Percentiles rank a stretch among this genome's conserved stretches.
Evolutionary conservation across 2,888 invertebrate species (phyloP).

Genomic region (Luffia ferchaultella): DNA sequence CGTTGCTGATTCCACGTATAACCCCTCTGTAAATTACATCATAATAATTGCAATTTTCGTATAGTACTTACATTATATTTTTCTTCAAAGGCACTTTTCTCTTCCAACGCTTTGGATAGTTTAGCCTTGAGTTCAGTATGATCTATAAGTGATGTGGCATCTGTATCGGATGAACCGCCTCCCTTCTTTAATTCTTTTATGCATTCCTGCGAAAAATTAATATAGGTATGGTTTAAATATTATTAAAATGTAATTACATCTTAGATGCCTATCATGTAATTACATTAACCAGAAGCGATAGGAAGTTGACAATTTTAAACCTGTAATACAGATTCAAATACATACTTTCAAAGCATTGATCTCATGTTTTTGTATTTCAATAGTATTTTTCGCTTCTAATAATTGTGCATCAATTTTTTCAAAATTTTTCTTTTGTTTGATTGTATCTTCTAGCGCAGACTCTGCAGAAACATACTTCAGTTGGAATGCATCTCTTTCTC

Average conservation of each 20-base stretch:
- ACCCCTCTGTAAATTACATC: too few species aligned
- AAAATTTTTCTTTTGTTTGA: constrained; percentile 61
- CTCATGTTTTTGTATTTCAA: constrained; percentile 52
- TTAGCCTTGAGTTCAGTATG: constrained; percentile 55
- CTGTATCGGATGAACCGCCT: constrained; percentile 32
- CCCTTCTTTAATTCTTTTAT: constrained; percentile 45
- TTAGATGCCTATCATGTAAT: neutral
- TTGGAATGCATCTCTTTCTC: constrained; percentile 53
- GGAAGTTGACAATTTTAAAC: neutral
- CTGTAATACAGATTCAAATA: neutral
- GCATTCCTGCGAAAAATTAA: constrained; percentile 34
- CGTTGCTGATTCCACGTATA: too few species aligned
- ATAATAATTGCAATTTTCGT: too few species aligned
- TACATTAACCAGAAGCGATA: neutral
- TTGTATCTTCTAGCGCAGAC: constrained; percentile 61
- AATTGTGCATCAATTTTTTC: constrained; percentile 58
- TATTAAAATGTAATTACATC: neutral
- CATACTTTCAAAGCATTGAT: constrained; percentile 46
- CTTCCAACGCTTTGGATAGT: constrained; percentile 45
- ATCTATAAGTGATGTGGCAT: constrained; percentile 44
- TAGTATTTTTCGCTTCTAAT: constrained; percentile 42
- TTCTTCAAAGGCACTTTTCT: constrained; percentile 34
- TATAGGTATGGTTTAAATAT: neutral
- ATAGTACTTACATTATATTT: constrained; percentile 49
- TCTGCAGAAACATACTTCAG: constrained; percentile 55